phyloP scores from a whole-genome alignment of 92 coral and sea anemone species.

The Pocillopora meandrina region DNA sequence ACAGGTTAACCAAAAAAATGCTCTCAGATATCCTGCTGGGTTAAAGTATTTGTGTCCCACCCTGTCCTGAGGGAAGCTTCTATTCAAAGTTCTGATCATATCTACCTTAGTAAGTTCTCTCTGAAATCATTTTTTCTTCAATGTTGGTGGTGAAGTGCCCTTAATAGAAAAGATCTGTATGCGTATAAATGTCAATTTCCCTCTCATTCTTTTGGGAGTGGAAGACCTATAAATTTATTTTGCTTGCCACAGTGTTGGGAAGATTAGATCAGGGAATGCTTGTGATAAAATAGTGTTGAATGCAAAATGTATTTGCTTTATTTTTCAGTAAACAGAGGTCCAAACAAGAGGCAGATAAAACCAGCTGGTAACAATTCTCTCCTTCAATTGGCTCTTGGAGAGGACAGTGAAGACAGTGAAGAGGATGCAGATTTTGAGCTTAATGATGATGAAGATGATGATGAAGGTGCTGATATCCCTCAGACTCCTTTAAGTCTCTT shows the following conservation, averaged over 20 bases:
- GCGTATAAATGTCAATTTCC: too few relatives aligned
- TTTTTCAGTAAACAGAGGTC: constrained; percentile 89
- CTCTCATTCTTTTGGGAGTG: too few relatives aligned
- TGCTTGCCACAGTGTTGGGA: neutral
- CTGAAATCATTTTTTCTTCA: too few relatives aligned
- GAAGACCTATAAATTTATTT: too few relatives aligned
- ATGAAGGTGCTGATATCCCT: constrained; percentile 20
- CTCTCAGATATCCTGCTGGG: too few relatives aligned
- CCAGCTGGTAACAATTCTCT: constrained; percentile 96
- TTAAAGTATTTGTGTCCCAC: too few relatives aligned
- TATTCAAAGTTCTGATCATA: too few relatives aligned
- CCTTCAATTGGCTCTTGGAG: constrained; percentile 89
- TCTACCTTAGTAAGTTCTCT: too few relatives aligned
- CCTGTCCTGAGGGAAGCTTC: too few relatives aligned
- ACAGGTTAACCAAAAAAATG: too few relatives aligned
- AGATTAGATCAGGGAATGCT: neutral
- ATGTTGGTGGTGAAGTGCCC: too few relatives aligned
- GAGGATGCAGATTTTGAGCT: constrained; percentile 93
- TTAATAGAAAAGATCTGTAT: too few relatives aligned
- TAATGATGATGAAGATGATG: constrained; percentile 69
- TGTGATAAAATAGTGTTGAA: neutral
- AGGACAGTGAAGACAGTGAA: constrained; percentile 85
- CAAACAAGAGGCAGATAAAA: constrained; percentile 95
- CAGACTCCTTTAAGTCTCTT: neutral
- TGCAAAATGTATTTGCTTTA: neutral